phyloP scores from a whole-genome alignment of 2,113 vertebrate species.

The Oncorhynchus kisutch region DNA sequence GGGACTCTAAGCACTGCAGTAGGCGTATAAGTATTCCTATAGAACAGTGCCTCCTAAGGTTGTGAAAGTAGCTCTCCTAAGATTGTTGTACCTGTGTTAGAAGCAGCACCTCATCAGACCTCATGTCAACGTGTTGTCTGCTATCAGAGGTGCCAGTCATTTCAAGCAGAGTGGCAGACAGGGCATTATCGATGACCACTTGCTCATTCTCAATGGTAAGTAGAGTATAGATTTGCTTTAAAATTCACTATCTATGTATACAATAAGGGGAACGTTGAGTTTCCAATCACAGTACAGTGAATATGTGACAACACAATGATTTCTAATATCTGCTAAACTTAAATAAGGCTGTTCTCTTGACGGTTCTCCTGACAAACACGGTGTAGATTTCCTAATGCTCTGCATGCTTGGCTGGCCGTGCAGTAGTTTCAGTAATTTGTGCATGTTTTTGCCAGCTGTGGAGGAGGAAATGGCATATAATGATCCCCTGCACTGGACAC shows the following conservation, averaged over 20 bases:
- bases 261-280: neutral
- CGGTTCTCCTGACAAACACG: neutral
- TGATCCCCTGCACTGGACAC: neutral
- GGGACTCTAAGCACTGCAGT: neutral
- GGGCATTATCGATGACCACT: constrained; percentile 1
- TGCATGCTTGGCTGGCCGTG: neutral
- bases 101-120: neutral
- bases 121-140: neutral
- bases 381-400: neutral
- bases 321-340: neutral
- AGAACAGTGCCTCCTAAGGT: neutral
- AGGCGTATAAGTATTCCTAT: neutral
- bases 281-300: neutral
- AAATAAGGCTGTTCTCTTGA: neutral
- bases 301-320: neutral
- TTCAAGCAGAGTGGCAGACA: neutral
- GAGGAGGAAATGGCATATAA: neutral
- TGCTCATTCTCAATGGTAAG: neutral
- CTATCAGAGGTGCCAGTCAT: neutral
- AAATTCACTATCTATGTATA: neutral
- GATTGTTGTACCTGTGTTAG: neutral
- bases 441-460: constrained; percentile 8
- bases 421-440: neutral
- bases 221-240: neutral
- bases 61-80: neutral